Evolutionary conservation across 2,888 invertebrate species (phyloP), one percentile per base, ranked within the genome.

Genomic region (Lithophane leautieri): DNA sequence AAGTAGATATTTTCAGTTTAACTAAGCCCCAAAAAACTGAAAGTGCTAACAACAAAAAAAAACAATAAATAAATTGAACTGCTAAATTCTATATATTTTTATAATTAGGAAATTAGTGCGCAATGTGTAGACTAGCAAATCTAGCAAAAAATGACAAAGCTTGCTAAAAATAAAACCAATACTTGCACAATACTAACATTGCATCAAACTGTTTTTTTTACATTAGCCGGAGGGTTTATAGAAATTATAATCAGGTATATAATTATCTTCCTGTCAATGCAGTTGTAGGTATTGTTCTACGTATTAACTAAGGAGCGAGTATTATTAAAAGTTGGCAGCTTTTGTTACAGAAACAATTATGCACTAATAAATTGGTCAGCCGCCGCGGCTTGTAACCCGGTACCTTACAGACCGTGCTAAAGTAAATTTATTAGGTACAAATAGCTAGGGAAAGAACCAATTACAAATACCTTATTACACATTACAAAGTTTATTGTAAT

Each of bases 301-400:
- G 9, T n/a, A 62, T 40, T 19, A 61, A 52, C 25, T 3, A 72
- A 47, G 8, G 6, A 66, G n/a, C 7, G 28, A 44, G 34, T 73
- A 50, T 70, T 71, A 71, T 73, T 34, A 65, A 28, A 76, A 73
- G 14, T 62, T 74, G 63, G 19, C 68, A 75, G 62, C 70, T 81
- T 85, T 81, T 84, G 84, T 76, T 67, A 12, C 12, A 16, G 50
- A 86, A 91, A 94, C 92, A 93, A 94, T 50, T 47, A 40, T 92
- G 84, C 89, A 85, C 82, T 91, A 92, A 93, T 93, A 92, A 92
- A 92, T 92, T 91, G 91, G 91, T 90, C 88, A 90, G n/a, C 69
- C 72, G 88, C 90, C n/a, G n/a, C n/a, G n/a, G n/a, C n/a, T n/a
- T n/a, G n/a, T n/a, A n/a, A n/a, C n/a, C n/a, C n/a, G n/a, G n/a